These are phyloP conservation scores for Tinea trinotella DNA, from an alignment of 2,888 invertebrate species.

Conservation along the genomic window DNA sequence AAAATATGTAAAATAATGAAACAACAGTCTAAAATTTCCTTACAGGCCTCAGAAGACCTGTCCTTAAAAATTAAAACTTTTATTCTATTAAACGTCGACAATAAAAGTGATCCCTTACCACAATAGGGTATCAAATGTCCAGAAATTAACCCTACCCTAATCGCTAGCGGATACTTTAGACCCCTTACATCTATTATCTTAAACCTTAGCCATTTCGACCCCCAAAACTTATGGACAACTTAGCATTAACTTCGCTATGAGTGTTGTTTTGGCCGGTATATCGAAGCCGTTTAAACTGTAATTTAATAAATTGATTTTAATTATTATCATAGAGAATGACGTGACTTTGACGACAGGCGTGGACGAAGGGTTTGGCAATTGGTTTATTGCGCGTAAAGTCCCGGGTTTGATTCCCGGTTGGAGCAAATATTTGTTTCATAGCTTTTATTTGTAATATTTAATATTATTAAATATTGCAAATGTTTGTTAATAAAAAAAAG, in stretches of 20 bases:
- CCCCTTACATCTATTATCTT: slow-evolving; percentile 18
- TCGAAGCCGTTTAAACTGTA: neutral
- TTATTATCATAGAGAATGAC: no score
- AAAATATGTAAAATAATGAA: no score
- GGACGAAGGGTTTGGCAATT: no score
- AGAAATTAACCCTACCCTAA: slow-evolving; percentile 18
- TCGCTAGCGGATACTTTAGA: slow-evolving; percentile 16
- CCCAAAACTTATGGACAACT: slow-evolving; percentile 17
- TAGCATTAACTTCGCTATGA: slow-evolving; percentile 3
- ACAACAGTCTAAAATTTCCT: no score
- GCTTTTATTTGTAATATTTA: no score
- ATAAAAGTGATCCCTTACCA: slow-evolving; percentile 10
- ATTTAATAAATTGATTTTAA: neutral
- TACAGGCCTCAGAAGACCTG: no score
- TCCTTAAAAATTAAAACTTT: neutral
- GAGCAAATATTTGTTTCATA: no score
- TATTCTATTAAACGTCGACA: neutral
- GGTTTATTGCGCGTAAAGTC: no score
- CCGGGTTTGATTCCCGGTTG: no score
- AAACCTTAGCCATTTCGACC: slow-evolving; percentile 9
- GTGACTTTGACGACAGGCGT: no score
- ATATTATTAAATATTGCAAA: no score
- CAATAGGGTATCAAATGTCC: slow-evolving; percentile 15
- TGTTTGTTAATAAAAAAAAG: no score
- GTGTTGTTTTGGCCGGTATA: neutral